Conservation (phyloP, 53 echinoderm and acorn worm genomes). For the Apostichopus leukothele region DNA sequence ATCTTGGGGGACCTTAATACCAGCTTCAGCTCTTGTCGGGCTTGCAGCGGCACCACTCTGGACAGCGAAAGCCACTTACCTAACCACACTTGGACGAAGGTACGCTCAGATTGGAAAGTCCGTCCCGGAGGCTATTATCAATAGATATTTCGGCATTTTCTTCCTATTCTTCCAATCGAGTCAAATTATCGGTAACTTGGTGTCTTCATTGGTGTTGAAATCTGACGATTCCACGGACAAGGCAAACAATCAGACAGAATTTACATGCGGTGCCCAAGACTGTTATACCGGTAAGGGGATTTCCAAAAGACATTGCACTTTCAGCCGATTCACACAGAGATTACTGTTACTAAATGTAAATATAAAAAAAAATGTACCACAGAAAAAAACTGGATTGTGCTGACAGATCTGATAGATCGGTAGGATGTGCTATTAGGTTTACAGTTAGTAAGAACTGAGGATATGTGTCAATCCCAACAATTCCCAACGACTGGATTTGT, state of each 20-base stretch:
- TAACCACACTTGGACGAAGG: conserved; percentile 71
- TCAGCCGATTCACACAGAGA: no score
- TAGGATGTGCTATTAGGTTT: no score
- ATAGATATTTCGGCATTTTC: conserved; percentile 90
- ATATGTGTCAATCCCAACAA: no score
- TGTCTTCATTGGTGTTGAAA: conserved; percentile 79
- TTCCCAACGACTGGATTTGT: no score
- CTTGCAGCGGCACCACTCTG: conserved; percentile 91
- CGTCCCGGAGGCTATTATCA: conserved; percentile 63
- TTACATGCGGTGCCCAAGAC: conserved; percentile 73
- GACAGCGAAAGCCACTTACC: conserved; percentile 88
- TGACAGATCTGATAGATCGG: no score
- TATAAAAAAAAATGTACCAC: no score
- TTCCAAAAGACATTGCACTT: no score
- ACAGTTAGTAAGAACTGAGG: no score
- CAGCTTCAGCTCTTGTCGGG: conserved; percentile 87
- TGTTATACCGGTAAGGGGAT: conserved; percentile 65
- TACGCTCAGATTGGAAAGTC: conserved; percentile 67
- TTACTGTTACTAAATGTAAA: no score
- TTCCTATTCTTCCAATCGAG: conserved; percentile 91
- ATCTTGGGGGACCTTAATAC: conserved; percentile 87
- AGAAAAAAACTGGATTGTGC: no score
- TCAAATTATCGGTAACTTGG: conserved; percentile 85
- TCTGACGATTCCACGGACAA: conserved; percentile 27
- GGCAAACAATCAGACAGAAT: conserved; percentile 18